phyloP scores from a whole-genome alignment of 2,888 invertebrate genomes.

The Drosophila formosana region DNA sequence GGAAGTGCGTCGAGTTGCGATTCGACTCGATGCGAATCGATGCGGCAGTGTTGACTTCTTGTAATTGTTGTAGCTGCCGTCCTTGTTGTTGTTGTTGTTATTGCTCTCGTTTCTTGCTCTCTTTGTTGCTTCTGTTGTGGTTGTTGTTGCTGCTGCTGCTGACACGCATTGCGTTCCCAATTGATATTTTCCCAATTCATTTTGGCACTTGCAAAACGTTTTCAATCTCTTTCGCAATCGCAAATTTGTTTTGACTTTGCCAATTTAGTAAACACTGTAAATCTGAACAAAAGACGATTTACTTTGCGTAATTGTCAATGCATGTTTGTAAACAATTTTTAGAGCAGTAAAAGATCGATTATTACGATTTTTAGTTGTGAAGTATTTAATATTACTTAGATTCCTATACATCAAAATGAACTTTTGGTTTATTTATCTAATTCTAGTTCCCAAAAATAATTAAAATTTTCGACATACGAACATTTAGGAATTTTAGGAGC shows the following conservation, averaged over 20 bases:
- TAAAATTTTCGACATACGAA: too few relatives aligned
- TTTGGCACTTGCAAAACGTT: slow-evolving; percentile 38
- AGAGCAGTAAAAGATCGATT: neutral
- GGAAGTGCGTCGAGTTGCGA: slow-evolving; percentile 17
- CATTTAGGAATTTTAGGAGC: too few relatives aligned
- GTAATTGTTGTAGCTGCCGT: slow-evolving; percentile 25
- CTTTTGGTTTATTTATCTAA: too few relatives aligned
- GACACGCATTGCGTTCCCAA: slow-evolving; percentile 50
- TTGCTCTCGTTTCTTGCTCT: slow-evolving; percentile 31
- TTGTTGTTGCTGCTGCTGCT: slow-evolving; percentile 36
- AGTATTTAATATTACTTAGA: too few relatives aligned
- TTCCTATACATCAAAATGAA: too few relatives aligned
- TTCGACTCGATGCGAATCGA: slow-evolving; percentile 11
- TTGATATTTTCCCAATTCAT: slow-evolving; percentile 43
- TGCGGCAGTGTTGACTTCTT: slow-evolving; percentile 30
- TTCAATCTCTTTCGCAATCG: slow-evolving; percentile 19
- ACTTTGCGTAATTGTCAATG: neutral
- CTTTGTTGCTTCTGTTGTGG: slow-evolving; percentile 18
- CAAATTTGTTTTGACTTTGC: slow-evolving; percentile 29
- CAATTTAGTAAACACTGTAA: slow-evolving; percentile 18
- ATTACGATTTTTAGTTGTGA: too few relatives aligned
- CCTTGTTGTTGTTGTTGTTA: slow-evolving; percentile 21
- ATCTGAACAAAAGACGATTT: neutral
- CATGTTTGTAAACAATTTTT: neutral
- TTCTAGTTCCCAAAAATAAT: too few relatives aligned